Base-by-base conservation (phyloP, 2,113 vertebrate species). In the Fulica atra region DNA sequence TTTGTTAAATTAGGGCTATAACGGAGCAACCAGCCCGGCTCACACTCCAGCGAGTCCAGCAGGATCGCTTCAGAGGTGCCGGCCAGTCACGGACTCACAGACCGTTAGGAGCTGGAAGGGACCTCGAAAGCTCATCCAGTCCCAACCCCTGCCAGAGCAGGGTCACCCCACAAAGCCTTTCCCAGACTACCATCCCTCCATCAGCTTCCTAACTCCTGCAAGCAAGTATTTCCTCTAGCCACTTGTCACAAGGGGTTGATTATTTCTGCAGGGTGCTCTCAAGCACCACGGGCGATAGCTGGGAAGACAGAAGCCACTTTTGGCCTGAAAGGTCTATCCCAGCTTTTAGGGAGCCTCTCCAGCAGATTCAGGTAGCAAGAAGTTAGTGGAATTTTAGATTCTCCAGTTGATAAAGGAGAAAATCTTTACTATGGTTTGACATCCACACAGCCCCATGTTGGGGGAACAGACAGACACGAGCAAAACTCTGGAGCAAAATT, bases 251-350 rank as follows among this genome's bases (percentile, higher is more conserved):
- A 76, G 19, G 26, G 53, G 60, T 77, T 23, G 23, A 35, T 57
- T 38, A 53, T 77, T 78, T 71, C 60, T 48, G 0, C 1, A 18
- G n/a, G 26, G 48, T 31, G 33, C 29, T 86, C 33, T 25, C 33
- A 33, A 19, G 25, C 6, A 53, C 9, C 29, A 13, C 0, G 0
- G 61, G 53, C 7, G 28, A 64, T 8, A 7, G 11, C 7, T 7
- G 13, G n/a, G 31, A 81, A 46, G 14, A 33, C 15, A 70, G 50
- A 20, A 69, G 29, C 25, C 15, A 5, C 29, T 44, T 33, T 17
- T 60, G 64, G 38, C 33, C 87, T 79, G 36, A 56, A 73, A 73
- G 31, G 24, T 38, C 65, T 57, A 42, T 79, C 40, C 9, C 65
- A 42, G 11, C 24, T 48, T 5, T 50, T 36, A 50, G 48, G 6